Base-by-base conservation (phyloP, 2,888 invertebrate genomes). In the Halictus quadricinctus region DNA sequence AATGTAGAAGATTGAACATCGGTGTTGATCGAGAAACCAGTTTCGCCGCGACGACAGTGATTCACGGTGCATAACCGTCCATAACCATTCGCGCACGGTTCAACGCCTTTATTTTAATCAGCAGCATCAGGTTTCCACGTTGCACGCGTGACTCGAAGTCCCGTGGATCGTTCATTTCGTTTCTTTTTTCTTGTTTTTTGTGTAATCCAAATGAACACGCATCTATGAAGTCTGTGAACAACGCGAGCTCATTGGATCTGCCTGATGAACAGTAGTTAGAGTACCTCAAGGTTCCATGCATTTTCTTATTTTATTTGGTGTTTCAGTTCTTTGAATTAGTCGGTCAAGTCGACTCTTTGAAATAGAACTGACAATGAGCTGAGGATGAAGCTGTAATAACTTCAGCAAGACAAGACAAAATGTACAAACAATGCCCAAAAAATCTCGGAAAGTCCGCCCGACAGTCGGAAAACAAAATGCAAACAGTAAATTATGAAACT, bases 21-120 rank as follows among this genome's bases (percentile, higher is more conserved):
- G 36, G 29, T 29, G 66, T 29, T 36, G 46, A 46, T 46, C 46
- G 18, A 48, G 76, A 69, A 76, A 76, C 29, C 29, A 76, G 46
- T 36, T 25, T 18, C 36, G 29, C 50, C 41, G 50, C 25, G 36
- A 69, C 50, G 48, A 69, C 77, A 77, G 66, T 66, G 36, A 69
- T 77, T 77, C 66, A 50, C 36, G 25, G 58, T 41, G 69, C 69
- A 69, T 46, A 64, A 36, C 66, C 29, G 29, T 66, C 69, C 12
- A 21, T 41, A 69, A 41, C 69, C 41, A 21, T 21, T 69, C 43
- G 43, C 41, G 41, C 64, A 29, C 64, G 64, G 64, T 64, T 64
- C 64, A 29, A 64, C 64, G 64, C 25, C 64, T 69, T 69, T 41
- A 41, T 69, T 69, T 69, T 69, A 69, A 69, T 69, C 41, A 66